Evolutionary conservation across 2,797 vertebrate genomes (phyloP), one percentile per base, ranked within the genome.

Genomic region (Sciurus vulgaris): DNA sequence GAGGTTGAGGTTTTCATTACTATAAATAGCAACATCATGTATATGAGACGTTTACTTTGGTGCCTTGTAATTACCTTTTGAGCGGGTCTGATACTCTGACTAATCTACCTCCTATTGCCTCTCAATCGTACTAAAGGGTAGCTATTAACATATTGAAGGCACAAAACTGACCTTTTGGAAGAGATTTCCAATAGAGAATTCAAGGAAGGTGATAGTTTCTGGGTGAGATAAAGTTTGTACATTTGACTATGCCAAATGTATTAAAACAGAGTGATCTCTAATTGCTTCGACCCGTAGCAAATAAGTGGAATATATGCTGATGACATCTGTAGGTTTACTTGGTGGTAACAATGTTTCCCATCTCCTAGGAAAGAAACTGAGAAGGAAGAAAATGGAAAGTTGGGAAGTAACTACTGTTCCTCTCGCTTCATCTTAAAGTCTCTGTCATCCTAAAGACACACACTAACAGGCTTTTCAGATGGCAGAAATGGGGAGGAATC

Each of bases 151-250:
- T 69, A 87, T 83, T 3, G 35, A 74, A 94, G 54, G 73, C n/a
- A 93, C 18, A 95, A 93, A 76, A 10, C 30, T 87, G 72, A 96
- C 28, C 56, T 93, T 93, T 93, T 86, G 47, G n/a, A 85, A 92
- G 28, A 93, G 2, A 69, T 89, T 86, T 94, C 59, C 41, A 90
- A 51, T 70, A 83, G 28, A 85, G 28, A 17, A 90, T 91, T 96
- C 87, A 17, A 30, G 86, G 47, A 92, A 15, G 26, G 8, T 70
- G 74, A 54, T 76, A 84, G 17, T 22, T 76, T 94, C n/a, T 77
- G 3, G 14, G 9, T 76, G 28, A 94, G 38, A 72, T 87, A 72
- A 9, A 30, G 70, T 89, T 84, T 93, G 44, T 20, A 95, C 30
- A 83, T 85, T 94, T 82, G 78, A 33, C 77, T 77, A 0, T 76